Percentiles rank a stretch among this genome's conserved stretches.
Conservation (phyloP, 2,113 vertebrate species). For the Callorhinus ursinus region DNA sequence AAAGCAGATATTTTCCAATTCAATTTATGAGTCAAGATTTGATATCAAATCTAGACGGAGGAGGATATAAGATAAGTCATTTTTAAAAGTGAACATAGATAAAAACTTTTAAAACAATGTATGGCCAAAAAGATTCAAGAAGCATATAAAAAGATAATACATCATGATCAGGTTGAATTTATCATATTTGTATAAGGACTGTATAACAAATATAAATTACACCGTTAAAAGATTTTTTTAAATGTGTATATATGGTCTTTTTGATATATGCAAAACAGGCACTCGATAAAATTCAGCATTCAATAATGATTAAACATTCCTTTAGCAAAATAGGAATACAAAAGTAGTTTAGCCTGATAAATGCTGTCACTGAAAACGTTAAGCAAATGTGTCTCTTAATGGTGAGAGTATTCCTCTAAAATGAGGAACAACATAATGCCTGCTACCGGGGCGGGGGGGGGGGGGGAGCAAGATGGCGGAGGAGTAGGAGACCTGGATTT, state of each 20-base stretch:
- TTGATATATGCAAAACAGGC: neutral
- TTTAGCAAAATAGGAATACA: neutral
- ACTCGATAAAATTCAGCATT: neutral
- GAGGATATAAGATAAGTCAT: neutral
- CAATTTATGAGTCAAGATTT: neutral
- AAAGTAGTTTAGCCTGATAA: neutral
- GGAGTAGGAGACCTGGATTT: too few relatives aligned
- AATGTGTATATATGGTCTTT: neutral
- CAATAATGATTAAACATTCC: neutral
- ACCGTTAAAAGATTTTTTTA: neutral
- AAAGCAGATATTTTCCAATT: neutral
- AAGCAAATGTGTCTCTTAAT: neutral
- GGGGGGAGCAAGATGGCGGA: too few relatives aligned
- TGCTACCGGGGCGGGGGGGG: too few relatives aligned
- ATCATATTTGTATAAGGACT: slow-evolving; percentile 10
- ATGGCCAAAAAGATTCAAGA: slow-evolving; percentile 28
- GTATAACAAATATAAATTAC: neutral
- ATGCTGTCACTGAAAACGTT: neutral
- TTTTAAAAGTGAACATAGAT: neutral
- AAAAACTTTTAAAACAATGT: neutral
- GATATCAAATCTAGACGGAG: slow-evolving; percentile 15
- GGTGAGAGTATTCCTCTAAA: neutral
- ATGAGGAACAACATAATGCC: neutral
- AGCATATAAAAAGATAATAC: neutral
- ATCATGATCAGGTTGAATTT: slow-evolving; percentile 17